phyloP scores from a whole-genome alignment of 2,113 vertebrate genomes.

The Dryoscopus gambensis region DNA sequence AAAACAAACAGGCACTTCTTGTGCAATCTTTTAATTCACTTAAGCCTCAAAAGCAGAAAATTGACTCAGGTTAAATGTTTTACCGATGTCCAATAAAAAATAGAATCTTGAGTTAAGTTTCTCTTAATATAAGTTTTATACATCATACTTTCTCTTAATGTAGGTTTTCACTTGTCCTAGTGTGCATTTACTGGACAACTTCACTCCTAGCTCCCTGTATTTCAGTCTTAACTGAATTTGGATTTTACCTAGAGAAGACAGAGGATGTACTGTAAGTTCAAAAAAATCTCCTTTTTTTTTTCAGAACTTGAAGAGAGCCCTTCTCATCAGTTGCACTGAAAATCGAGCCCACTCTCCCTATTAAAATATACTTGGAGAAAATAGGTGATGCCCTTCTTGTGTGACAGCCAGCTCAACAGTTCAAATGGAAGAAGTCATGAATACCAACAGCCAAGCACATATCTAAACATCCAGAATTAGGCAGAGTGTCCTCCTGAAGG shows the following conservation, averaged over 20 bases:
- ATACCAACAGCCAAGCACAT: background rate
- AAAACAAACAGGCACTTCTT: background rate
- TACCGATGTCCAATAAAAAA: background rate
- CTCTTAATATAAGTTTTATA: background rate
- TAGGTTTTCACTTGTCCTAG: background rate
- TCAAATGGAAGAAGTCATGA: background rate
- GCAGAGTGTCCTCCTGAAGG: background rate
- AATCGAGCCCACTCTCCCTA: background rate
- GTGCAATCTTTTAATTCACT: background rate
- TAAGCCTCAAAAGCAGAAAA: background rate
- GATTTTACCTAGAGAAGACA: background rate
- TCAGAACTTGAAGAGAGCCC: background rate
- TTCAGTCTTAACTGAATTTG: background rate
- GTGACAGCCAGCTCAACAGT: background rate
- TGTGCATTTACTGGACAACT: background rate
- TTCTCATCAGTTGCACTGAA: background rate
- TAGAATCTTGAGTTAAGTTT: background rate
- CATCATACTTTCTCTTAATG: background rate
- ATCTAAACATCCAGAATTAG: background rate
- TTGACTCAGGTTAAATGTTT: background rate
- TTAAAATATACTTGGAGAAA: background rate
- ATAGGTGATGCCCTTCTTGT: background rate
- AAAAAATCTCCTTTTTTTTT: background rate
- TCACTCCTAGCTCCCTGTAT: background rate
- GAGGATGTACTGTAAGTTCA: background rate